These are phyloP conservation scores for Zaprionus lachaisei DNA, from an alignment of 1,140 invertebrate species.

Conservation along the genomic window DNA sequence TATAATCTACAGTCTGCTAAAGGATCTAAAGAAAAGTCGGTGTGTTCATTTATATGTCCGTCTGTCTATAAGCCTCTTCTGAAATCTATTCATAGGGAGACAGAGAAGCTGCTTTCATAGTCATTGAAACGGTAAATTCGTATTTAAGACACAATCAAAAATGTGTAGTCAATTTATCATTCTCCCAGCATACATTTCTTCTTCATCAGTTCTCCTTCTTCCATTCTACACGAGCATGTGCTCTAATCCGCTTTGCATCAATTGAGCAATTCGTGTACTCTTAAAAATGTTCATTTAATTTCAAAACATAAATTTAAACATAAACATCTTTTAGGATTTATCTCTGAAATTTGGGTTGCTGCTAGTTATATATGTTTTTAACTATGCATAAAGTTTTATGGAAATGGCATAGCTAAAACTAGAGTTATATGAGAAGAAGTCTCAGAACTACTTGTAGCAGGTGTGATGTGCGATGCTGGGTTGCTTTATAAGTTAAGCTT, in stretches of 20 bases:
- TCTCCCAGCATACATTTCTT: neutral
- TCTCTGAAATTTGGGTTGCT: neutral
- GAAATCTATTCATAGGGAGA: neutral
- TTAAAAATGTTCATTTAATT: neutral
- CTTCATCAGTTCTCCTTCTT: neutral
- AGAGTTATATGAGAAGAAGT: neutral
- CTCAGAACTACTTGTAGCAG: neutral
- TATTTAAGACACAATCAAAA: conserved; percentile 1
- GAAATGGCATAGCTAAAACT: neutral
- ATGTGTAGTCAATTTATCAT: neutral
- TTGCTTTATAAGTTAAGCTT: neutral
- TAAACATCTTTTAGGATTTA: neutral
- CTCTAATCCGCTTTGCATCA: conserved; percentile 7
- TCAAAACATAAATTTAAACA: neutral
- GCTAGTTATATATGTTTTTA: neutral
- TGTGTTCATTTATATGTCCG: neutral
- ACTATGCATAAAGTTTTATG: neutral
- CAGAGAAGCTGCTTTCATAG: neutral
- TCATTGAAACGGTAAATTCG: neutral
- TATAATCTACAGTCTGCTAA: neutral
- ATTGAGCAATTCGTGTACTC: conserved; percentile 1
- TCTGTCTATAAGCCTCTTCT: neutral
- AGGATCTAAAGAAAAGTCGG: too few relatives aligned
- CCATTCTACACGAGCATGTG: neutral
- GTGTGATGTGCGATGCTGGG: neutral